A percentile compares a stretch with the other conserved stretches of the same genome.
Conservation (phyloP, 1,140 invertebrate genomes). For the Sesamia nonagrioides region DNA sequence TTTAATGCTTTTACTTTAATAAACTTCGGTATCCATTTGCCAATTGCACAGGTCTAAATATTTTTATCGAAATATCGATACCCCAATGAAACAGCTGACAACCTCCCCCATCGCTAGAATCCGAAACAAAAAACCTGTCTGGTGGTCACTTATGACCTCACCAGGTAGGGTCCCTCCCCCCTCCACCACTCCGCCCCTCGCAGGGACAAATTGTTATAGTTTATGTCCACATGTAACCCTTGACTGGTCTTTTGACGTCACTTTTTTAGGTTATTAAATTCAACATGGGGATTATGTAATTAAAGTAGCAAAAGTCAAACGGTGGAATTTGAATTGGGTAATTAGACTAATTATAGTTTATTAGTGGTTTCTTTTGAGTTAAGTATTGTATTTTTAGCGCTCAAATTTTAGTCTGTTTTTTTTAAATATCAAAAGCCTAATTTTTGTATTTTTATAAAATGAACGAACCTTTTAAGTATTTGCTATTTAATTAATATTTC, state of each 20-base stretch:
- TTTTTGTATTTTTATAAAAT: too few relatives aligned
- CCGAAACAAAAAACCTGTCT: conserved; percentile 65
- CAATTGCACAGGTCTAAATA: too few relatives aligned
- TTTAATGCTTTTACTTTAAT: too few relatives aligned
- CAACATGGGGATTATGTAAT: neutral
- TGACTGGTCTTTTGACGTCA: neutral
- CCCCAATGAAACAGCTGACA: conserved; percentile 47
- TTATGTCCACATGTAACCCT: conserved; percentile 51
- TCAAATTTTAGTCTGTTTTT: too few relatives aligned
- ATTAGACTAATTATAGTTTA: conserved; percentile 10
- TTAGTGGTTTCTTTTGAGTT: neutral
- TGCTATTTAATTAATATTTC: too few relatives aligned
- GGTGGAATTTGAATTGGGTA: conserved; percentile 11
- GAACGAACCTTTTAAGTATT: too few relatives aligned
- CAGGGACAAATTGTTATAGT: conserved; percentile 58
- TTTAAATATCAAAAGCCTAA: too few relatives aligned
- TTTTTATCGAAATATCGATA: conserved; percentile 44
- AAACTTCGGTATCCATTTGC: too few relatives aligned
- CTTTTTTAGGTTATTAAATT: conserved; percentile 24
- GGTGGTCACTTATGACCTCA: conserved; percentile 62
- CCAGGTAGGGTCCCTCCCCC: conserved; percentile 62
- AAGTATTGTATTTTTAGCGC: neutral
- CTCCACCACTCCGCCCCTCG: conserved; percentile 1
- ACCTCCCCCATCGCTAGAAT: conserved; percentile 43
- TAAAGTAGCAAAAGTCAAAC: neutral